These are phyloP conservation scores for Podargus strigoides DNA, from an alignment of 2,797 vertebrate species.

Conservation along the genomic window DNA sequence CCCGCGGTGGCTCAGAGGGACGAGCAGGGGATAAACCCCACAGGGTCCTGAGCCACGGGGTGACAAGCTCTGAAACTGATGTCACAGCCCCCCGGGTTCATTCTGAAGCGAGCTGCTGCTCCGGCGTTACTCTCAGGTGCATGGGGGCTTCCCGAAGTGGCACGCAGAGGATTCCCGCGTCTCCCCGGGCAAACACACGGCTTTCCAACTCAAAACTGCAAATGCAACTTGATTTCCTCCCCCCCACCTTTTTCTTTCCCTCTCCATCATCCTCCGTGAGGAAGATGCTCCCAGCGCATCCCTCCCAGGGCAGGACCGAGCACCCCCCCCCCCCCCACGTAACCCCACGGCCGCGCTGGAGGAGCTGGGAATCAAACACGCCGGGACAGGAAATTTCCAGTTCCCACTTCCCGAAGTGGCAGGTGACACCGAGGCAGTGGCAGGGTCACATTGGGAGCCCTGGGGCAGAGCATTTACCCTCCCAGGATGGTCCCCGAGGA, in stretches of 20 bases:
- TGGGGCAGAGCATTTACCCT: no score
- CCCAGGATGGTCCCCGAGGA: neutral
- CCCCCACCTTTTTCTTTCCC: neutral
- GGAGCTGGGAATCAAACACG: neutral
- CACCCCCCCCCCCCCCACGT: neutral
- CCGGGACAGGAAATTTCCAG: constrained; percentile 2
- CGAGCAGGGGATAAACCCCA: no score
- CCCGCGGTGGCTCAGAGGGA: fast-evolving
- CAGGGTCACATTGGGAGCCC: neutral
- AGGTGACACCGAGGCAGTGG: neutral
- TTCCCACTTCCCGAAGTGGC: neutral
- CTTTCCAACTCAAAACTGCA: neutral
- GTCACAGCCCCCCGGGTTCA: no score
- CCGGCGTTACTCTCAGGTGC: neutral
- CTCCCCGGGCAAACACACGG: fast-evolving
- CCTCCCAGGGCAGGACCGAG: fast-evolving
- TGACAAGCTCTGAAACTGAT: no score
- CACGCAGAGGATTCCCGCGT: neutral
- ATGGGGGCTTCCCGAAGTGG: fast-evolving
- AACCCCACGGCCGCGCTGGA: fast-evolving
- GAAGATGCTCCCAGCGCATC: neutral
- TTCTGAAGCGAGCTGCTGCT: neutral
- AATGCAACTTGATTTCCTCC: neutral
- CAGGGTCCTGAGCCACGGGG: no score
- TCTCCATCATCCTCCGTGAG: fast-evolving